A percentile compares a stretch with the other conserved stretches of the same genome.
Conservation (phyloP, 2,888 invertebrate species). For the Neoaliturus tenellus region DNA sequence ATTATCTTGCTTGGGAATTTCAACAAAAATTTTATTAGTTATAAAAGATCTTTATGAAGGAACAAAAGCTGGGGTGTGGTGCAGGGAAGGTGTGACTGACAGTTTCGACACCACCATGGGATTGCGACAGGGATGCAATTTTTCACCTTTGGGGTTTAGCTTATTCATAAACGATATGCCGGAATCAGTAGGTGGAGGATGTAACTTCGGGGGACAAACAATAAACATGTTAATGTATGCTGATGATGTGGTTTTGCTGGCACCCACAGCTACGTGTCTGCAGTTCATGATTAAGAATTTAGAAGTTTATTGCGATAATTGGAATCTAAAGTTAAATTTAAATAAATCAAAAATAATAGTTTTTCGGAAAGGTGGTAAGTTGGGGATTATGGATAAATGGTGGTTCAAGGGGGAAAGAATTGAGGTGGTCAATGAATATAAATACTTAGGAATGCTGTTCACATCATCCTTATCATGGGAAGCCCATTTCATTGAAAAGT, state of each 20-base stretch:
- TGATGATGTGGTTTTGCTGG: slow-evolving; percentile 62
- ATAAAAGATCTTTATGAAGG: slow-evolving; percentile 46
- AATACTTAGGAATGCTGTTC: slow-evolving; percentile 37
- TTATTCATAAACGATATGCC: slow-evolving; percentile 55
- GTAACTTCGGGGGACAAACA: slow-evolving; percentile 50
- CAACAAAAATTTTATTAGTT: slow-evolving; percentile 54
- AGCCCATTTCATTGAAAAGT: background rate
- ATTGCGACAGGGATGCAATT: slow-evolving; percentile 61
- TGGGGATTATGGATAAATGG: slow-evolving; percentile 25
- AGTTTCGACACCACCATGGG: slow-evolving; percentile 52
- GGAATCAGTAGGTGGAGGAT: slow-evolving; percentile 39
- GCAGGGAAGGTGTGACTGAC: slow-evolving; percentile 50
- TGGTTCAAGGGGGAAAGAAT: slow-evolving; percentile 19
- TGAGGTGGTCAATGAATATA: slow-evolving; percentile 27
- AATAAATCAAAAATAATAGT: slow-evolving; percentile 64
- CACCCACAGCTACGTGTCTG: slow-evolving; percentile 53
- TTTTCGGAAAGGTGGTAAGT: slow-evolving; percentile 57
- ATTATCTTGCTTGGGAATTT: slow-evolving; percentile 53
- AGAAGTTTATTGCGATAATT: slow-evolving; percentile 58
- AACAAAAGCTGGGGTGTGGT: slow-evolving; percentile 51
- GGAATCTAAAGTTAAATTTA: slow-evolving; percentile 62
- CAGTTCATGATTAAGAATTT: slow-evolving; percentile 60
- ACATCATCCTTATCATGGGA: slow-evolving; percentile 13
- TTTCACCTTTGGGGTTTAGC: slow-evolving; percentile 60
- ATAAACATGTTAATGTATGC: slow-evolving; percentile 62